Percentiles rank a stretch among this genome's conserved stretches.
phyloP scores from a whole-genome alignment of 2,888 invertebrate species.

The Hedya salicella region DNA sequence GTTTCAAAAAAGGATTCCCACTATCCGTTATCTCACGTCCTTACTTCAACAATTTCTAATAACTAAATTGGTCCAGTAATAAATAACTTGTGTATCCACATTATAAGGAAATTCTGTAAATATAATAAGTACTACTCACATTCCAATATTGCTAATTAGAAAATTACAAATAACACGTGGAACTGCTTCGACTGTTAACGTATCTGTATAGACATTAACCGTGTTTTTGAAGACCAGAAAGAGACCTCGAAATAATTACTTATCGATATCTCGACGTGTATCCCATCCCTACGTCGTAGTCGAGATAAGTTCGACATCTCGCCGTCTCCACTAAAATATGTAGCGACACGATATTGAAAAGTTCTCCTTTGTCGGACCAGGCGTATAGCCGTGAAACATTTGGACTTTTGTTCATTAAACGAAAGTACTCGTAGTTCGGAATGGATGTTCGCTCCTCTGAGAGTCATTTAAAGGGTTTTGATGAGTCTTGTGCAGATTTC shows the following conservation, averaged over 20 bases:
- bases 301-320: conserved; percentile 77
- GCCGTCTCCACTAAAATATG: conserved; percentile 79
- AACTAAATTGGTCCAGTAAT: too few relatives aligned
- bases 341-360: conserved; percentile 81
- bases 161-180: too few relatives aligned
- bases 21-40: too few relatives aligned
- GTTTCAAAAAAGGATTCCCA: too few relatives aligned
- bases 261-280: conserved; percentile 47
- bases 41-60: too few relatives aligned
- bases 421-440: conserved; percentile 46
- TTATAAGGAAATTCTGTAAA: too few relatives aligned
- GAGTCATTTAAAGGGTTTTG: conserved; percentile 32
- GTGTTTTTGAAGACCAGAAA: too few relatives aligned
- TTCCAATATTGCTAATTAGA: too few relatives aligned
- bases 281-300: conserved; percentile 53
- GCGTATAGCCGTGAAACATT: conserved; percentile 45
- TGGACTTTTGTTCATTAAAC: conserved; percentile 45
- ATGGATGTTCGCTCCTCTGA: conserved; percentile 15
- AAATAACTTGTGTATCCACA: too few relatives aligned
- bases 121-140: too few relatives aligned
- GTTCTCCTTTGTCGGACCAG: conserved; percentile 66
- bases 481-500: conserved; percentile 47
- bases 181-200: too few relatives aligned
- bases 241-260: background rate
- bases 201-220: too few relatives aligned